Percentiles rank a stretch among this genome's conserved stretches.
Evolutionary conservation across 2,888 invertebrate genomes (phyloP).

Genomic region (Hyalella azteca): DNA sequence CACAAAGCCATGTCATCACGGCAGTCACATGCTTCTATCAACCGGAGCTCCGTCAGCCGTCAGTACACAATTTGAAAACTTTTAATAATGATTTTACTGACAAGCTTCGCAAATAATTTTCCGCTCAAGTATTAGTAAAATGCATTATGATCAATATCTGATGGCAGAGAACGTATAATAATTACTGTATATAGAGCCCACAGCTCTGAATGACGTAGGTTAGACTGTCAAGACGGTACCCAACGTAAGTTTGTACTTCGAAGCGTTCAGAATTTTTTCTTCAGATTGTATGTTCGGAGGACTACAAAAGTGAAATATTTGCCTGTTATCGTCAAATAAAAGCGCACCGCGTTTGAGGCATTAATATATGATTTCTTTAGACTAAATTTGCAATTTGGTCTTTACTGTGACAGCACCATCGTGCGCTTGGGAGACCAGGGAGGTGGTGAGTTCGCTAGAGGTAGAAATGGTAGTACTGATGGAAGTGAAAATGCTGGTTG

Average conservation of each 20-base stretch:
- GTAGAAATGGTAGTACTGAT: no score
- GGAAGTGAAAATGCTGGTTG: no score
- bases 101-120: not conserved
- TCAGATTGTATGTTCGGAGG: not conserved
- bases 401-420: not conserved
- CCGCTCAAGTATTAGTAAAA: not conserved
- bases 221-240: not conserved
- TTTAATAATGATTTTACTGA: not conserved
- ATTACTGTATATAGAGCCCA: not conserved
- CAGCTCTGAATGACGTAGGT: not conserved
- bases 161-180: no score
- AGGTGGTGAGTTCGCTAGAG: no score
- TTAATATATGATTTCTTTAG: not conserved
- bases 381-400: not conserved
- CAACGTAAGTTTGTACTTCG: not conserved
- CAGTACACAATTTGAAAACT: not conserved
- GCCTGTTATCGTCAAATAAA: not conserved
- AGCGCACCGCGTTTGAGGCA: not conserved
- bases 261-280: not conserved
- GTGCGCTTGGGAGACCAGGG: conserved; percentile 4
- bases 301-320: not conserved
- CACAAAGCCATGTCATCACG: not conserved
- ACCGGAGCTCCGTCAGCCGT: not conserved
- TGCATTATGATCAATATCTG: not conserved
- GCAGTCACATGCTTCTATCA: conserved; percentile 2